These are phyloP conservation scores for Cyprinella venusta DNA, from an alignment of 2,797 vertebrate genomes.

Conservation along the genomic window DNA sequence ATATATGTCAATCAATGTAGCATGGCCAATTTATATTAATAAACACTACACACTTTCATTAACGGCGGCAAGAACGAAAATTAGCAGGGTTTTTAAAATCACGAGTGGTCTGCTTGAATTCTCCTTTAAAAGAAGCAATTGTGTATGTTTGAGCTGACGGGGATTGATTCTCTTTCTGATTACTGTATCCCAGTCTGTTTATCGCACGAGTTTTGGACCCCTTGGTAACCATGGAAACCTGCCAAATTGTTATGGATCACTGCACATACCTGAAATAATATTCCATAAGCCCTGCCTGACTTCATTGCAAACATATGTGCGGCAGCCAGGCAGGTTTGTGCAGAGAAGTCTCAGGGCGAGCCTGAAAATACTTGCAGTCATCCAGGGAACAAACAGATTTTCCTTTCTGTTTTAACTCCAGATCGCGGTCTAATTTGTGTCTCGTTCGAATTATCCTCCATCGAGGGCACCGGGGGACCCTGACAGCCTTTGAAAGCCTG, in stretches of 20 bases:
- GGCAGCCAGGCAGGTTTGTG: constrained; percentile 31
- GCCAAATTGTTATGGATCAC: constrained; percentile 35
- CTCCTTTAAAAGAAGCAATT: not conserved
- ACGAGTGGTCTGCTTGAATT: constrained; percentile 9
- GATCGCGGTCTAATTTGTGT: constrained; percentile 29
- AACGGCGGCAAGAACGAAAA: constrained; percentile 32
- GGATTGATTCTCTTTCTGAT: not conserved
- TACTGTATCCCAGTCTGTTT: not conserved
- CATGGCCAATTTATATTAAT: constrained; percentile 56
- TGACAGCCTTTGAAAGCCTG: constrained; percentile 19
- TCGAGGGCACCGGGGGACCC: not conserved
- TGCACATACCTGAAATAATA: constrained; percentile 30
- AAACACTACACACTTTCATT: constrained; percentile 37
- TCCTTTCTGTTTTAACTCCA: not conserved
- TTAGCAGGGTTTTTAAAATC: not conserved
- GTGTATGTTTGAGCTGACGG: not conserved
- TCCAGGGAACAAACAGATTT: constrained; percentile 23
- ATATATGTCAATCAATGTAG: constrained; percentile 69
- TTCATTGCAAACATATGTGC: constrained; percentile 13
- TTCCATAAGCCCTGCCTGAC: constrained; percentile 30
- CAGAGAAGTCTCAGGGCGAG: constrained; percentile 19
- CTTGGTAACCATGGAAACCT: constrained; percentile 20
- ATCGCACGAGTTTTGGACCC: not conserved
- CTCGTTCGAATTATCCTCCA: constrained; percentile 23
- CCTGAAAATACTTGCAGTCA: not conserved